These are phyloP conservation scores for Oreotrochilus melanogaster DNA, from an alignment of 2,113 vertebrate genomes.

Conservation along the genomic window DNA sequence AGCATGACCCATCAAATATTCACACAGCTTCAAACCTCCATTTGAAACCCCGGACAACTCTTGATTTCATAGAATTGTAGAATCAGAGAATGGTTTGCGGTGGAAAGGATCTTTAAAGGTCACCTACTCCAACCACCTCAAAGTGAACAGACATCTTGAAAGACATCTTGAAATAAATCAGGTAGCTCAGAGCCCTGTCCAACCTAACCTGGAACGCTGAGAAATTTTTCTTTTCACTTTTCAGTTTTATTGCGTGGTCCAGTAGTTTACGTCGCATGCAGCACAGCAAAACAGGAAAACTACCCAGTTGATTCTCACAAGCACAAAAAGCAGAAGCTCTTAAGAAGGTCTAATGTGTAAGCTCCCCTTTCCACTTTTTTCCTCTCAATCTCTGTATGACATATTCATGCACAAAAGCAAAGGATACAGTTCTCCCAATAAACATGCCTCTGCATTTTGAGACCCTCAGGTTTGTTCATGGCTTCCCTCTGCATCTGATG, in stretches of 20 bases:
- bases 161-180: not conserved
- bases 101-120: not conserved
- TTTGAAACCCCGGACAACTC: not conserved
- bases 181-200: no score
- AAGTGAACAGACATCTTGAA: not conserved
- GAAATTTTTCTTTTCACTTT: not conserved
- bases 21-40: not conserved
- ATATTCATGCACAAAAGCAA: not conserved
- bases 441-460: not conserved
- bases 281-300: not conserved
- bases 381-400: not conserved
- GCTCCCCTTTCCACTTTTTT: not conserved
- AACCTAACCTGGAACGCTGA: not conserved
- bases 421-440: not conserved
- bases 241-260: not conserved
- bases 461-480: not conserved
- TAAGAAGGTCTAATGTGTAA: not conserved
- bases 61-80: not conserved
- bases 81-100: not conserved
- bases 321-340: not conserved
- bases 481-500: not conserved
- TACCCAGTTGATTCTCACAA: not conserved
- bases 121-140: not conserved
- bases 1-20: not conserved
- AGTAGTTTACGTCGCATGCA: not conserved